Conservation (phyloP, 2,797 vertebrate species). For the Ptychadena robeensis region DNA sequence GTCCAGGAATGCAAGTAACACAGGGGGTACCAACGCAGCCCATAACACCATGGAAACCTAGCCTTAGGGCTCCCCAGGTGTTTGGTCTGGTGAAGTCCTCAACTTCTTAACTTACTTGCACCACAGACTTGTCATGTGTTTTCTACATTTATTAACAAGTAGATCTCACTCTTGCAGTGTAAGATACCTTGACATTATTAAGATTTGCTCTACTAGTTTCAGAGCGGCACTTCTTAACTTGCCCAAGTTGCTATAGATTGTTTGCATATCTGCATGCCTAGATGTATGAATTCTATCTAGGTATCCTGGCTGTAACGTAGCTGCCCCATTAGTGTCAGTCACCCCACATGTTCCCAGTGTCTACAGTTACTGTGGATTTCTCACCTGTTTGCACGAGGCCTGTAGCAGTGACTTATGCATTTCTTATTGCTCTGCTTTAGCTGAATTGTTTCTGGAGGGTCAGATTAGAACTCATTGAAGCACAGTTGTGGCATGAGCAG, state of each 20-base stretch:
- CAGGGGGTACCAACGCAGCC: too few relatives aligned
- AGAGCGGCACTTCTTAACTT: too few relatives aligned
- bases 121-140: too few relatives aligned
- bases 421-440: slow-evolving; percentile 58
- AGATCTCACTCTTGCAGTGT: too few relatives aligned
- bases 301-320: neutral
- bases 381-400: slow-evolving; percentile 52
- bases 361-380: slow-evolving; percentile 1
- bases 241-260: neutral
- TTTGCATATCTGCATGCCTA: neutral
- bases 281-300: neutral
- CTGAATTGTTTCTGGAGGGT: slow-evolving; percentile 65
- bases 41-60: too few relatives aligned
- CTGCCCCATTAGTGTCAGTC: neutral
- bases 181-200: too few relatives aligned
- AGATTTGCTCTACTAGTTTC: too few relatives aligned
- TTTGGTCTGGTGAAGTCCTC: too few relatives aligned
- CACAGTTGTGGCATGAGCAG: slow-evolving; percentile 48
- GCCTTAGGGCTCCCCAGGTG: too few relatives aligned
- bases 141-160: too few relatives aligned
- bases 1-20: too few relatives aligned
- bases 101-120: too few relatives aligned
- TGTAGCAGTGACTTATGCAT: slow-evolving; percentile 57
- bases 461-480: slow-evolving; percentile 64
- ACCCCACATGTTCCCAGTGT: neutral